Conservation (phyloP, 92 coral and sea anemone genomes). For the Palythoa caribaeorum region DNA sequence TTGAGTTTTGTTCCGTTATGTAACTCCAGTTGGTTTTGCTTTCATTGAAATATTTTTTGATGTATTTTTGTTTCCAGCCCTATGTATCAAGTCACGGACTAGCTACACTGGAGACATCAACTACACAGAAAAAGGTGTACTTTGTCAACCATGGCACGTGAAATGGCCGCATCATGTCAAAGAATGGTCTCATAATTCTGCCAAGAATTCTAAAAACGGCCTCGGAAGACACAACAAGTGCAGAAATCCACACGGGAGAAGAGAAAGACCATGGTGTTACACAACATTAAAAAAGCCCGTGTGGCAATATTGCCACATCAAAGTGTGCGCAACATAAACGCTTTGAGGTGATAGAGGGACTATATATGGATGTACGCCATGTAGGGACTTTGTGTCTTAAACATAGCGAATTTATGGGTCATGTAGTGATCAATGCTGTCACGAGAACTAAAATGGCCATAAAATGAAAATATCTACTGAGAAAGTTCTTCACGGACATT, state of each 20-base stretch:
- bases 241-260: slow-evolving; percentile 89
- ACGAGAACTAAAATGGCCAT: neutral
- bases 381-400: slow-evolving; percentile 16
- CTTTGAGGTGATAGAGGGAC: neutral
- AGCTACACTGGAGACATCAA: slow-evolving; percentile 82
- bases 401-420: slow-evolving; percentile 15
- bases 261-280: slow-evolving; percentile 94
- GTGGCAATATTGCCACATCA: slow-evolving; percentile 97
- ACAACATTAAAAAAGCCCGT: slow-evolving; percentile 80
- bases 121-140: slow-evolving; percentile 87
- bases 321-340: slow-evolving; percentile 56
- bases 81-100: slow-evolving; percentile 13
- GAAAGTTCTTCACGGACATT: neutral
- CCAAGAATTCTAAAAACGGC: slow-evolving; percentile 65
- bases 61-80: slow-evolving; percentile 35
- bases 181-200: slow-evolving; percentile 54
- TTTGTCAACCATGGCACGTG: slow-evolving; percentile 94
- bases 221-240: slow-evolving; percentile 90
- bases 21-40: no score
- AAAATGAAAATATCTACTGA: neutral
- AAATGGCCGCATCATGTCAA: slow-evolving; percentile 88
- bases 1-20: no score
- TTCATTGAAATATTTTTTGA: no score
- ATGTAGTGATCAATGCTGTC: neutral
- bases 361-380: neutral